Evolutionary conservation across 2,113 vertebrate genomes (phyloP), one percentile per base, ranked within the genome.

Genomic region (Donacobius atricapilla): DNA sequence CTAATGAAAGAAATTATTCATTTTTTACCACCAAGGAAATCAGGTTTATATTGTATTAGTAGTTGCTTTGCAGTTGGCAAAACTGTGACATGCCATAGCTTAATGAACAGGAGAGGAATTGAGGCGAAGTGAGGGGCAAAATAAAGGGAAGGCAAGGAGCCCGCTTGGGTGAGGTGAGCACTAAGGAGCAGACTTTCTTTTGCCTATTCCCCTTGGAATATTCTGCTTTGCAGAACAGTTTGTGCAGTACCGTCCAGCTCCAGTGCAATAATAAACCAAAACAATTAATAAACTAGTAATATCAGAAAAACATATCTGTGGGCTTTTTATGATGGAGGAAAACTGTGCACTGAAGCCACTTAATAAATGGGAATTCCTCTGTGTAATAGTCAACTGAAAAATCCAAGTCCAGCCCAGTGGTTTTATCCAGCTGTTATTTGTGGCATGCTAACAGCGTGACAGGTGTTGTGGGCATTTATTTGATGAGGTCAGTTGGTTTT

Each of bases 1-100:
- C 81, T 95, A 93, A 96, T 90, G 90, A 91, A 93, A 92, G 96
- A 90, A 93, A 81, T 48, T 3, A 70, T 48, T 93, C 64, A 58
- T 93, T 90, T 90, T 94, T 75, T 65, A 17, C 35, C 33, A 47
- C 85, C 9, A 15, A 65, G 82, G 44, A 90, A 54, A 27, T 56
- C 37, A 10, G 28, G 17, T 56, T 94, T 91, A 17, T 87, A 48
- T 51, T 33, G 66, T 54, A 39, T 92, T 85, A 11, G 31, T 23
- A 58, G 42, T 72, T 54, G 28, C 44, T 76, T 64, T 78, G 66
- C 37, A 35, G 51, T 80, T 93, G 77, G 65, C 30, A 37, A 54
- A 82, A 47, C 54, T 84, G 2, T 12, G 42, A 65, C 13, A 5
- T 90, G 57, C 47, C 33, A n/a, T 33, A 53, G 37, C 50, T 64